Base-by-base conservation (phyloP, 30 jellyfish, hydroid and myxozoan species). In the Mastigias papua region DNA sequence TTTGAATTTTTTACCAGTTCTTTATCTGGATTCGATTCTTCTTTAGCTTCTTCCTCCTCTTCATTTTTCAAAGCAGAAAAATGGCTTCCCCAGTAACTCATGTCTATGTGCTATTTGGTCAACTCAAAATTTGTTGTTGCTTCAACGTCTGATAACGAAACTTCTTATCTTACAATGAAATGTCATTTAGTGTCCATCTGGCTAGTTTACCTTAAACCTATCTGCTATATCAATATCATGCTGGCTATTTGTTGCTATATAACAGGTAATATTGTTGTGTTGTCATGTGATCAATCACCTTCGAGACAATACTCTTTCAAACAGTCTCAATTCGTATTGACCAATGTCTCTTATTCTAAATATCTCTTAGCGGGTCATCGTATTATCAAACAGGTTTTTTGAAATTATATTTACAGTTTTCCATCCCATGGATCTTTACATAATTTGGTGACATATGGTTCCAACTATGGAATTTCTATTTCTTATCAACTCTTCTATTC, bases 11-110 rank as follows among this genome's bases (percentile, higher is more conserved):
- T 72, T 28, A 82, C 69, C 67, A 80, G 46, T 30, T 34, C 76
- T 78, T 34, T 29, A 22, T 85, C 94, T 1, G 46, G 48, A 46
- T 85, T 88, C 4, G 72, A 31, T 33, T 71, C 88, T 16, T 85
- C 83, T 0, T 72, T 81, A 9, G 29, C 70, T 21, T 0, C 94
- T 15, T 80, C 90, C 11, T 80, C 81, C 1, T 58, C 49, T 28
- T 85, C 88, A n/a, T 70, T 26, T 9, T 37, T 34, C 33, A 85
- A 76, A 34, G 29, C 27, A 4, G 94, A 72, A 37, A 70, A 85
- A 60, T 85, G 94, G 84, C 94, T 85, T 57, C 94, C 94, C 94
- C 94, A 85, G 32, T 85, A 85, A 57, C 94, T 85, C 94, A 85
- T 85, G 42, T 51, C 68, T 21, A n/a, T n/a, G n/a, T n/a, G n/a